Conservation (phyloP, 2,888 invertebrate genomes). For the Tinea pellionella region DNA sequence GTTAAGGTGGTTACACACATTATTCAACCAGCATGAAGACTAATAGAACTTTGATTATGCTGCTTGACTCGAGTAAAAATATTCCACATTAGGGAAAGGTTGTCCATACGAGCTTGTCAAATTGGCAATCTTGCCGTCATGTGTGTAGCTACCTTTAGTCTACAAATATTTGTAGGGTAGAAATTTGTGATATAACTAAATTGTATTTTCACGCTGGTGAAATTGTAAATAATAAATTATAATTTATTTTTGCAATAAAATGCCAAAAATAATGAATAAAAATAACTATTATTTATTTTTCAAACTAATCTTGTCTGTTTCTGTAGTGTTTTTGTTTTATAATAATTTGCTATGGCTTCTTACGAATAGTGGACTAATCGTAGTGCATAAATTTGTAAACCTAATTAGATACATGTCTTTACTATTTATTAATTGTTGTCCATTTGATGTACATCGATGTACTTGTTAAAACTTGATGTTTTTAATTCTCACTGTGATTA, state of each 20-base stretch:
- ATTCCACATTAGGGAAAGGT: no score
- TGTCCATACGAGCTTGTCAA: no score
- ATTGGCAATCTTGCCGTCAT: no score
- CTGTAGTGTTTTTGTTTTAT: not conserved
- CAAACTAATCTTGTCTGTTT: not conserved
- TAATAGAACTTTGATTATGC: no score
- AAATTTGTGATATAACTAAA: constrained; percentile 9
- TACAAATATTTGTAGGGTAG: constrained; percentile 7
- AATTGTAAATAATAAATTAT: constrained; percentile 27
- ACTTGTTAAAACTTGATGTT: constrained; percentile 30
- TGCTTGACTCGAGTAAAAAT: no score
- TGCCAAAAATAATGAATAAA: constrained; percentile 1
- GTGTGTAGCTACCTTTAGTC: not conserved
- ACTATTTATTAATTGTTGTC: constrained; percentile 3
- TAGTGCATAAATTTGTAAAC: not conserved
- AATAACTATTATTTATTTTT: not conserved
- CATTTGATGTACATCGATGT: constrained; percentile 15
- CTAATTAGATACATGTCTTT: not conserved
- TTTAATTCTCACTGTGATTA: constrained; percentile 52
- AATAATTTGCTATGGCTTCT: not conserved
- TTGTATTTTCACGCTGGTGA: constrained; percentile 11
- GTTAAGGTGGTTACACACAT: not conserved
- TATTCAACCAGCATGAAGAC: no score
- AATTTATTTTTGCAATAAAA: constrained; percentile 17
- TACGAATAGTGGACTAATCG: not conserved